A percentile compares a stretch with the other conserved stretches of the same genome.
These are phyloP conservation scores for Anoplopoma fimbria DNA, from an alignment of 2,113 vertebrate species.

Conservation along the genomic window DNA sequence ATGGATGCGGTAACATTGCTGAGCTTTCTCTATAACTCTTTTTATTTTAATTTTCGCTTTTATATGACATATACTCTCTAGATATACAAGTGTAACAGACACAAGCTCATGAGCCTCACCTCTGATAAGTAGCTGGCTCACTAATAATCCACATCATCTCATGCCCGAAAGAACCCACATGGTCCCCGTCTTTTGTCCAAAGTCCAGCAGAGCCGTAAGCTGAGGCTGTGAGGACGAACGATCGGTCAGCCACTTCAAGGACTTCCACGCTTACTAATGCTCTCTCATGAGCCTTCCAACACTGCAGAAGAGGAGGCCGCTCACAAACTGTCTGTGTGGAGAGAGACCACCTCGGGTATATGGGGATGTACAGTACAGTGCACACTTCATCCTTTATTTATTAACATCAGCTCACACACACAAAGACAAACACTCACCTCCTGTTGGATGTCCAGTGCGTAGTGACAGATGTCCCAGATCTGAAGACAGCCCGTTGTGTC, in stretches of 20 bases:
- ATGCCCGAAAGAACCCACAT: constrained; percentile 73
- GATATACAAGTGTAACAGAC: neutral
- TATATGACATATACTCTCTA: neutral
- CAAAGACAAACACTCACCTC: constrained; percentile 43
- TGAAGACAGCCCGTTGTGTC: constrained; percentile 72
- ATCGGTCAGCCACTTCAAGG: constrained; percentile 47
- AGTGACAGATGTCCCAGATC: constrained; percentile 76
- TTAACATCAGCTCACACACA: neutral
- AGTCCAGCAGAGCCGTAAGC: constrained; percentile 65
- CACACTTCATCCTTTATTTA: neutral
- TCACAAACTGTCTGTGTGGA: constrained; percentile 37
- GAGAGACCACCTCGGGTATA: neutral
- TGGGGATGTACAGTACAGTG: neutral
- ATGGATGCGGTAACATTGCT: neutral
- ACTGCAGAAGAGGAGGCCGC: constrained; percentile 54
- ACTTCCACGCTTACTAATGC: constrained; percentile 56
- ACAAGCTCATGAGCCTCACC: constrained; percentile 38
- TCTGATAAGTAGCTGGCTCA: constrained; percentile 50
- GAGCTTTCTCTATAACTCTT: no score
- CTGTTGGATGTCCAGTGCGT: constrained; percentile 40
- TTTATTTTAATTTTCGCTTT: no score
- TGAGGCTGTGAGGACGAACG: constrained; percentile 64
- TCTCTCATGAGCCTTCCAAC: constrained; percentile 68
- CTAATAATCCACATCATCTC: constrained; percentile 64
- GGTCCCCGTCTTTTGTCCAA: constrained; percentile 64